Base-by-base conservation (phyloP, 1,140 invertebrate genomes). In the Hylyphantes graminicola region DNA sequence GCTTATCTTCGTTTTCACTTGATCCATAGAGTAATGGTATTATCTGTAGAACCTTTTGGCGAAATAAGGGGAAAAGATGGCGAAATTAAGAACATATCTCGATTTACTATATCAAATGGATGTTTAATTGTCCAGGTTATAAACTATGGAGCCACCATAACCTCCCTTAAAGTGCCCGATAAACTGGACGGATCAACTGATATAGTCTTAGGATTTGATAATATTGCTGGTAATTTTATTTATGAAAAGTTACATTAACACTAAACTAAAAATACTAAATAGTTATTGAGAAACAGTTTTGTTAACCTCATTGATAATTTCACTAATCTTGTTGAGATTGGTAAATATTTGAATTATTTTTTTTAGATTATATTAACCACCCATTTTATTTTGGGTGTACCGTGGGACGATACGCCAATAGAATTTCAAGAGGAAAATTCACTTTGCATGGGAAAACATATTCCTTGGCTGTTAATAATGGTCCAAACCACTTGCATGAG, bases 321-420 rank as follows among this genome's bases (percentile, higher is more conserved):
- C 48, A 65, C 19, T n/a, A 8, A 13, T 63, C 15, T 63, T 8
- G 10, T 8, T 0, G 6, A 17, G 17, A n/a, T n/a, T n/a, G 21
- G 3, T n/a, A n/a, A 0, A 65, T 53, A 10, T 70, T 19, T 17
- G 1, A n/a, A 17, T 53, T 70, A 21, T 21, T 57, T 57, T 11
- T 70, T 70, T 10, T 53, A 89, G 90, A 85, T 11, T 91, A 91
- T 86, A 86, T 89, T 57, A 80, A 81, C 11, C 83, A 89, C 21
- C 75, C 78, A 10, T 86, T 87, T 50, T 97, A 97, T 88, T 94
- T 98, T 88, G 97, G 97, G 10, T 93, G 94, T 0, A 94, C 95
- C 0, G 91, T 98, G 59, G 97, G 97, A 7, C 91, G 97, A 85
- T 94, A 96, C 48, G 95, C 95, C 0, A 98, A 98, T 89, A 91